A percentile compares a stretch with the other conserved stretches of the same genome.
Evolutionary conservation across 2,113 vertebrate species (phyloP).

Genomic region (Arenaria interpres): DNA sequence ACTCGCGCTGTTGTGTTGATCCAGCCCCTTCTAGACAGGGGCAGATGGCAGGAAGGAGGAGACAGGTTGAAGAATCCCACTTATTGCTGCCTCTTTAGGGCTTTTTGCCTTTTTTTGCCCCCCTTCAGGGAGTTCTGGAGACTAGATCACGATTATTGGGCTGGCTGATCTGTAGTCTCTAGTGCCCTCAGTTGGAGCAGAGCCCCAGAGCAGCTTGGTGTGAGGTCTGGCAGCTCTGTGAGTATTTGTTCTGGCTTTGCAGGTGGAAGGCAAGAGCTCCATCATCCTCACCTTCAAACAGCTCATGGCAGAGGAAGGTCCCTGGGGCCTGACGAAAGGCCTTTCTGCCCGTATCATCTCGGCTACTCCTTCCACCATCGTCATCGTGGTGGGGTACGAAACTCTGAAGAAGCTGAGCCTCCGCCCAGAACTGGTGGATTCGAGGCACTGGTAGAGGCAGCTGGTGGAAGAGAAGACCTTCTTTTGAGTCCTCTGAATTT

Average conservation of each 20-base stretch:
- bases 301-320: conserved; percentile 90
- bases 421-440: conserved; percentile 87
- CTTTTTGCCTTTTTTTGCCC: background rate
- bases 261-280: conserved; percentile 94
- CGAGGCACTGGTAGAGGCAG: conserved; percentile 88
- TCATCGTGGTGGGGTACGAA: conserved; percentile 96
- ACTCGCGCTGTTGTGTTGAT: rapidly evolving
- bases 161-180: background rate
- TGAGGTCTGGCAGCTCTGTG: background rate
- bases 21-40: background rate
- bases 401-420: conserved; percentile 96
- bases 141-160: background rate
- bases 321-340: conserved; percentile 90
- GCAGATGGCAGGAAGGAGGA: background rate
- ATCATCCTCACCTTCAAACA: conserved; percentile 89
- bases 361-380: conserved; percentile 88
- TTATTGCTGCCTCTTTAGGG: background rate
- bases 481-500: background rate
- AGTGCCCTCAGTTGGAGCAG: background rate
- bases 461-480: background rate
- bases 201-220: background rate
- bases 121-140: background rate
- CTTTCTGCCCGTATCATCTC: conserved; percentile 94
- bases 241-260: background rate
- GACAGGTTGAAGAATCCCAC: background rate